A percentile compares a stretch with the other conserved stretches of the same genome.
phyloP scores from a whole-genome alignment of 2,888 invertebrate genomes.

The Ochlodes sylvanus region DNA sequence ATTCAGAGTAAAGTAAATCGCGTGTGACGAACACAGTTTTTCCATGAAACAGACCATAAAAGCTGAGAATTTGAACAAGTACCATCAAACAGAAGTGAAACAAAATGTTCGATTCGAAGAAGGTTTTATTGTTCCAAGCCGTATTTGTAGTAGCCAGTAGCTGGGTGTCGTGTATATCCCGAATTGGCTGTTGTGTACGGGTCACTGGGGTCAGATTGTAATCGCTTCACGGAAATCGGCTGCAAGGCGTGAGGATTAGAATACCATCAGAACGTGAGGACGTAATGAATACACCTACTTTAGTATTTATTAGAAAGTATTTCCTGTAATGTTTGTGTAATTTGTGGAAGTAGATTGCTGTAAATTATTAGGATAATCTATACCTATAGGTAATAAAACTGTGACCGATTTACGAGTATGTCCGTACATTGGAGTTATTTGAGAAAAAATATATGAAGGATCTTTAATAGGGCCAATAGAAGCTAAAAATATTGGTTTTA shows the following conservation, averaged over 20 bases:
- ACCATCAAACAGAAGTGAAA: slow-evolving; percentile 5
- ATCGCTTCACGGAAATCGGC: slow-evolving; percentile 35
- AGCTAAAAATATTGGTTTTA: too few relatives aligned
- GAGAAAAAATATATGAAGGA: too few relatives aligned
- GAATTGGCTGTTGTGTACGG: slow-evolving; percentile 35
- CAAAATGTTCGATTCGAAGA: not conserved
- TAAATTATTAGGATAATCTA: too few relatives aligned
- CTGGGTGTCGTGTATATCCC: slow-evolving; percentile 30
- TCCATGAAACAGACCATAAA: not conserved
- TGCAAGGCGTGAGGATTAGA: slow-evolving; percentile 19
- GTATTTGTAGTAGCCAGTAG: slow-evolving; percentile 28
- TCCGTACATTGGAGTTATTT: too few relatives aligned
- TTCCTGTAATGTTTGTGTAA: too few relatives aligned
- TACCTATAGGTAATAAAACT: too few relatives aligned
- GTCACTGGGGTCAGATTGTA: slow-evolving; percentile 33
- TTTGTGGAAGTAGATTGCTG: too few relatives aligned
- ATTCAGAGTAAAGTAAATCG: too few relatives aligned
- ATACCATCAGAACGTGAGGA: slow-evolving; percentile 20
- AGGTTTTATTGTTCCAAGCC: slow-evolving; percentile 21
- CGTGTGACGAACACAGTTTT: too few relatives aligned
- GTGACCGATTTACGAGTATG: too few relatives aligned
- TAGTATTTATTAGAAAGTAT: not conserved
- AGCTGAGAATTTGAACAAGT: not conserved
- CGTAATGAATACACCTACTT: not conserved
- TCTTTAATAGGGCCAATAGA: too few relatives aligned